phyloP scores from a whole-genome alignment of 2,888 invertebrate genomes.

The Drosophila anomalipes region DNA sequence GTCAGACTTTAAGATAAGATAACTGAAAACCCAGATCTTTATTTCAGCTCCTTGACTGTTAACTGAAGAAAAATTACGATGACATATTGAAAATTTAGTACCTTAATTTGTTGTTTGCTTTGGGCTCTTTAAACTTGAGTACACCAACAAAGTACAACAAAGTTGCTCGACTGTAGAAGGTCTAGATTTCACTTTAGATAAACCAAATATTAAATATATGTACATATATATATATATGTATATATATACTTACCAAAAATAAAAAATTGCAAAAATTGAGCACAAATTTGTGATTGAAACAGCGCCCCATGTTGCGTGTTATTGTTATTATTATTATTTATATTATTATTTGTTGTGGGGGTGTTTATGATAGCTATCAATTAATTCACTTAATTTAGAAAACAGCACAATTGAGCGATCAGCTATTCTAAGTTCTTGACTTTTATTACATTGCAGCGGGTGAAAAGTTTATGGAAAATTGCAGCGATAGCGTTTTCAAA shows the following conservation, averaged over 20 bases:
- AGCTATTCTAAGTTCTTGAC: constrained; percentile 13
- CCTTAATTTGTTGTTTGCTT: neutral
- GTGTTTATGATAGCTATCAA: constrained; percentile 35
- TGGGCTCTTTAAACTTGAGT: neutral
- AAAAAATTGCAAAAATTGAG: constrained; percentile 89
- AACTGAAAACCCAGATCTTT: constrained; percentile 20
- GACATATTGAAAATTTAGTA: neutral
- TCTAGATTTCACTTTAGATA: constrained; percentile 51
- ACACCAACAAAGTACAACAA: constrained; percentile 20
- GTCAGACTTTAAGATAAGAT: constrained; percentile 35
- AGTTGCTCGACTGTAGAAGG: constrained; percentile 10
- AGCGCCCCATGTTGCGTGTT: constrained; percentile 73
- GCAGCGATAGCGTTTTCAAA: constrained; percentile 13
- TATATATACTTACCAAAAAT: constrained; percentile 85
- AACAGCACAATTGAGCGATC: constrained; percentile 37
- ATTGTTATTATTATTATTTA: neutral
- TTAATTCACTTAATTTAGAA: constrained; percentile 38
- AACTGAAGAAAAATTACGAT: neutral
- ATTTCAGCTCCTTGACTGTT: neutral
- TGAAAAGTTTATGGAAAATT: neutral
- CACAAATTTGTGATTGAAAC: constrained; percentile 88
- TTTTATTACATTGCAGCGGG: constrained; percentile 14
- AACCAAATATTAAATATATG: neutral
- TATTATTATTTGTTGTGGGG: constrained; percentile 20
- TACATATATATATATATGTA: neutral